Base-by-base conservation (phyloP, 1,140 invertebrate species). In the Aphaenogaster rudis region DNA sequence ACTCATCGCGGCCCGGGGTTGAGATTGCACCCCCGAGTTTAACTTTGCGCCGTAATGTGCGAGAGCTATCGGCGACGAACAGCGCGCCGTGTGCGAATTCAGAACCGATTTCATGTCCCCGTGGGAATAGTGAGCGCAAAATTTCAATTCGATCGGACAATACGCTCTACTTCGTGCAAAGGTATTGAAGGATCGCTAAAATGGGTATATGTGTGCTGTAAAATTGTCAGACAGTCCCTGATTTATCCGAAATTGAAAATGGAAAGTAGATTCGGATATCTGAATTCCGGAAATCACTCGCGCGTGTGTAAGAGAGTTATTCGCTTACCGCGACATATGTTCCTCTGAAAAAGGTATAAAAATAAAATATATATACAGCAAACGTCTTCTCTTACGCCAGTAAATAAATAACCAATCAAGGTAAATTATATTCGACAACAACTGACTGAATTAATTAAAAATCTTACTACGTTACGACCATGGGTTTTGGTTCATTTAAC, bases 101-200 rank as follows among this genome's bases (percentile, higher is more conserved):
- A 71, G 15, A 71, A 42, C 8, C 78, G 64, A 54, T 71, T 33
- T n/a, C 36, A 64, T 42, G 7, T 69, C 54, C 33, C 66, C 78
- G 2, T 7, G 5, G 78, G 64, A 81, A 81, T 42, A 4, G 21
- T 28, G 42, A 81, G 33, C n/a, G 66, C 48, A n/a, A 52, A 69
- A 71, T 71, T 71, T 71, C 48, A 81, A 57, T 42, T 81, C 63
- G 48, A 28, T 54, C 36, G n/a, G 21, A 42, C 78, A 54, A 57
- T 81, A 36, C 17, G 42, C 15, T 48, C 36, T 11, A 17, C 8
- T 69, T 33, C 5, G 36, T 57, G 36, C 5, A 13, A 54, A 71
- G 54, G 42, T 76, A 79, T 50, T 39, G 8, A 48, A 81, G 57
- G 9, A 28, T 42, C 13, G 21, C 13, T 39, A 13, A 54, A 39